These are phyloP conservation scores for Lepus europaeus DNA, from an alignment of 2,113 vertebrate genomes.

Conservation along the genomic window DNA sequence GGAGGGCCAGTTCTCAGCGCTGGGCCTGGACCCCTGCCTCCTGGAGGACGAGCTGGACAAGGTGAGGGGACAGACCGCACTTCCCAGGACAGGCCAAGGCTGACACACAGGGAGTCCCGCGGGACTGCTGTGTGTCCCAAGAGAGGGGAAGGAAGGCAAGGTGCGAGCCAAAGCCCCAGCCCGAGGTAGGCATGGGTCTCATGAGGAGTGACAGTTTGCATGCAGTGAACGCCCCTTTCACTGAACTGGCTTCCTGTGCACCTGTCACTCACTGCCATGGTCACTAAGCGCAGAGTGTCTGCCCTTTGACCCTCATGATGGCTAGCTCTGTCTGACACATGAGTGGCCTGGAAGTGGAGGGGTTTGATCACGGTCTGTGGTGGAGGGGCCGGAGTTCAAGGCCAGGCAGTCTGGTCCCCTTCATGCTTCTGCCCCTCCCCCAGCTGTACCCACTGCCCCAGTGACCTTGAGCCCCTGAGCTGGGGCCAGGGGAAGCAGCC, in stretches of 20 bases:
- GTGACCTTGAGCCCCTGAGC: not conserved
- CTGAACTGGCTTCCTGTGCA: not conserved
- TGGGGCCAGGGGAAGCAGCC: not conserved
- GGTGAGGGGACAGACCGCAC: constrained; percentile 83
- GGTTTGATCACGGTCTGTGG: not conserved
- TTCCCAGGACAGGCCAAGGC: not conserved
- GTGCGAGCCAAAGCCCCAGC: not conserved
- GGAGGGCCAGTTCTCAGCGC: constrained; percentile 92
- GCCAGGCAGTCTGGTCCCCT: not conserved
- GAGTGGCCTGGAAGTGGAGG: not conserved
- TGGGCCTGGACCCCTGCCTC: constrained; percentile 94
- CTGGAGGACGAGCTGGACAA: constrained; percentile 98
- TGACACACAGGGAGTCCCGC: fast-evolving
- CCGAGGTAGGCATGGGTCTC: not conserved
- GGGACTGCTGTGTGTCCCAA: fast-evolving
- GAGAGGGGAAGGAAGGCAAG: not conserved
- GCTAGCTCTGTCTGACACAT: not conserved
- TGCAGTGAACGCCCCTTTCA: fast-evolving
- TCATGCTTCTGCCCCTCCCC: not conserved
- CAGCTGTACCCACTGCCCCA: not conserved
- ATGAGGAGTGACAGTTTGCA: not conserved
- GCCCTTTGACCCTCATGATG: not conserved
- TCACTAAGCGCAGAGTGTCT: not conserved
- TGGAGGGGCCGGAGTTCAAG: not conserved
- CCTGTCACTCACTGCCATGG: too few species aligned